phyloP scores from a whole-genome alignment of 2,797 vertebrate species.

The Ceryle rudis region DNA sequence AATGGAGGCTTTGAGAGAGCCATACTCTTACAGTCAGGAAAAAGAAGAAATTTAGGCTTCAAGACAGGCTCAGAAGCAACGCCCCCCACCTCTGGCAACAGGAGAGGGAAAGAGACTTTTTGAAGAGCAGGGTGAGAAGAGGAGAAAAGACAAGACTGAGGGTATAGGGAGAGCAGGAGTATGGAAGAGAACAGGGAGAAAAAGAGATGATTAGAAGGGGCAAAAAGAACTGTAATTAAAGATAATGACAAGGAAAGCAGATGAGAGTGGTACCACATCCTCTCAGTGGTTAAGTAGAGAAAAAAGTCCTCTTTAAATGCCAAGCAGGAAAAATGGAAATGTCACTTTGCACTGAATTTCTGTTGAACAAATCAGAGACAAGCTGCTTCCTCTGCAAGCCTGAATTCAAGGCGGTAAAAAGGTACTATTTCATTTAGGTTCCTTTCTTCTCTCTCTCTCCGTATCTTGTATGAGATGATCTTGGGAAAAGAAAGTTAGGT shows the following conservation, averaged over 20 bases:
- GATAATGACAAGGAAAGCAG: conserved; percentile 30
- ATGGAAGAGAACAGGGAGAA: neutral
- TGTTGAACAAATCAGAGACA: neutral
- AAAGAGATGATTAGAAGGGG: neutral
- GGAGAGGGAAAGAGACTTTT: neutral
- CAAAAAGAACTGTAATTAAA: conserved; percentile 21
- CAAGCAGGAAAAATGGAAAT: neutral
- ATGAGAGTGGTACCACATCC: neutral
- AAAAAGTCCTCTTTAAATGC: neutral
- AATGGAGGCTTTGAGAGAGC: neutral
- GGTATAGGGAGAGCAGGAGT: neutral
- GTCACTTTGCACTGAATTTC: neutral
- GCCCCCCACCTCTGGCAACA: neutral
- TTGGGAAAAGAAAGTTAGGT: neutral
- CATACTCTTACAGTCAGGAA: neutral
- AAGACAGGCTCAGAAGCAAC: neutral
- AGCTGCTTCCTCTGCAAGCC: neutral
- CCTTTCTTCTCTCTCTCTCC: neutral
- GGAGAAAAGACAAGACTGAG: neutral
- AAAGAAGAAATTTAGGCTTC: neutral
- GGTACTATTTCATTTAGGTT: neutral
- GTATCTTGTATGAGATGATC: neutral
- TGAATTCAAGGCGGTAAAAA: neutral
- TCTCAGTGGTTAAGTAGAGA: neutral
- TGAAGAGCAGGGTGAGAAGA: neutral